phyloP scores from a whole-genome alignment of 2,113 vertebrate species.

The Axis porcinus region DNA sequence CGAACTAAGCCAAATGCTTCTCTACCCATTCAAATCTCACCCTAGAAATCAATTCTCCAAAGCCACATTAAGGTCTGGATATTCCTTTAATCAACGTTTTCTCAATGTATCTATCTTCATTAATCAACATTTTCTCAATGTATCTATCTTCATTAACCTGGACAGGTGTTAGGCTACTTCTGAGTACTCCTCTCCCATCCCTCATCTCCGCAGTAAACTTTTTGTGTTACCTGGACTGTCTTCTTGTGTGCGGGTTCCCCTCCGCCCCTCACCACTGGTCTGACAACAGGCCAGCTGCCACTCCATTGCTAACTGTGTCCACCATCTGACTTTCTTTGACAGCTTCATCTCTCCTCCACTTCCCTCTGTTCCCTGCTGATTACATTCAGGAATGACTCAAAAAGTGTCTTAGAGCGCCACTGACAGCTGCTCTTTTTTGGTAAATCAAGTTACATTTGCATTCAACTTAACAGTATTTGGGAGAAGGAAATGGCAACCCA shows the following conservation, averaged over 20 bases:
- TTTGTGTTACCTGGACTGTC: background rate
- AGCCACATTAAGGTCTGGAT: background rate
- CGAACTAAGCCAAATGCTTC: background rate
- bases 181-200: background rate
- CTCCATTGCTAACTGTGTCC: background rate
- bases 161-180: background rate
- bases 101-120: background rate
- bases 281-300: background rate
- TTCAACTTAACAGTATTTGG: background rate
- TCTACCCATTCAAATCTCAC: background rate
- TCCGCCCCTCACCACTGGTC: background rate
- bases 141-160: background rate
- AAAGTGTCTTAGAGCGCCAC: background rate
- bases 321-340: background rate
- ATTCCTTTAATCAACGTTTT: background rate
- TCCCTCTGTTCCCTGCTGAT: conserved; percentile 7
- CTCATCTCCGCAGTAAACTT: background rate
- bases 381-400: background rate
- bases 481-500: no score
- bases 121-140: background rate
- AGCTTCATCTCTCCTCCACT: conserved; percentile 23
- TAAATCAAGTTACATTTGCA: background rate
- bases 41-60: background rate
- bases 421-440: background rate
- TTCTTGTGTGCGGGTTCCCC: background rate